Evolutionary conservation across 2,113 vertebrate genomes (phyloP).

Genomic region (Cromileptes altivelis): DNA sequence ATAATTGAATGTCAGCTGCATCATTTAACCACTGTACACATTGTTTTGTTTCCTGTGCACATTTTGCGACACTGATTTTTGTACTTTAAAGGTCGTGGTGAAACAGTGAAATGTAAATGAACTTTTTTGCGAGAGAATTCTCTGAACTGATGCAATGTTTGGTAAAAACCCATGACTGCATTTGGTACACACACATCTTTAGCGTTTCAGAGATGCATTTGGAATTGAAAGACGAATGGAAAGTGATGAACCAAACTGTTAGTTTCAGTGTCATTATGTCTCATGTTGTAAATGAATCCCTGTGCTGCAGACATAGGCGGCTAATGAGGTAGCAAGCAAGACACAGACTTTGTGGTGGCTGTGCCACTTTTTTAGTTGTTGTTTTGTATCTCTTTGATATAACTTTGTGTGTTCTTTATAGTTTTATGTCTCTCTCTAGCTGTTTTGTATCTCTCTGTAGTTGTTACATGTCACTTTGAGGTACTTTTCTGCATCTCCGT

Average conservation of each 20-base stretch:
- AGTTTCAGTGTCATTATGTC: not conserved
- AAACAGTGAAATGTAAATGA: not conserved
- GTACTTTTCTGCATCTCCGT: too few relatives aligned
- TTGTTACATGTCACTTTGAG: too few relatives aligned
- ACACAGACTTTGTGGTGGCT: too few relatives aligned
- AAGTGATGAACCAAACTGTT: not conserved
- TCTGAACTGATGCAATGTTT: not conserved
- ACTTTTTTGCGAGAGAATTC: not conserved
- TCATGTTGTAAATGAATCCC: not conserved
- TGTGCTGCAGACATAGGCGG: too few relatives aligned
- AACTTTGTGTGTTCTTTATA: too few relatives aligned
- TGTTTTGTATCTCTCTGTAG: too few relatives aligned
- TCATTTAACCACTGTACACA: not conserved
- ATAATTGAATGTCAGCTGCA: not conserved
- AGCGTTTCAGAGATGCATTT: not conserved
- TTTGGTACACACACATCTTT: not conserved
- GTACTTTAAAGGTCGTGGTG: not conserved
- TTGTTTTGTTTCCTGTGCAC: not conserved
- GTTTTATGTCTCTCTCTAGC: too few relatives aligned
- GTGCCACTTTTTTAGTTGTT: too few relatives aligned
- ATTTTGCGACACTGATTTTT: not conserved
- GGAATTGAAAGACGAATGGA: not conserved
- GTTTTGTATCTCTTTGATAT: too few relatives aligned
- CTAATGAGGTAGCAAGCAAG: too few relatives aligned
- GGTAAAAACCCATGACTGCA: constrained; percentile 3